phyloP scores from a whole-genome alignment of 2,888 invertebrate species.

The Melanostoma mellinum region DNA sequence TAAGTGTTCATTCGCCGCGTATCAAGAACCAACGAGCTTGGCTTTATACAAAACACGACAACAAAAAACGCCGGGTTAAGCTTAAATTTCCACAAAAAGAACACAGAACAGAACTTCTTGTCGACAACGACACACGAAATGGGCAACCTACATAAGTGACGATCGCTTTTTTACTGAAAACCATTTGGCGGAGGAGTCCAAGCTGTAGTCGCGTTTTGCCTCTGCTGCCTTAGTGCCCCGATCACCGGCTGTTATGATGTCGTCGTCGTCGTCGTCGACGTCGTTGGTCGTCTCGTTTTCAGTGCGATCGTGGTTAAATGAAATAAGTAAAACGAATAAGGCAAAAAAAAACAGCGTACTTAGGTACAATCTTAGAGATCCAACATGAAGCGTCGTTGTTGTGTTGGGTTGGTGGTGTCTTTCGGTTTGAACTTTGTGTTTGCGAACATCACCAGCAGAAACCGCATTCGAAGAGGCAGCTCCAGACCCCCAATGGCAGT shows the following conservation, averaged over 20 bases:
- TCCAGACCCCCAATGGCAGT: conserved; percentile 50
- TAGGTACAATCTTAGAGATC: conserved; percentile 59
- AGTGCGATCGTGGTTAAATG: conserved; percentile 70
- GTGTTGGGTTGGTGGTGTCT: conserved; percentile 58
- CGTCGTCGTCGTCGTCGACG: conserved; percentile 46
- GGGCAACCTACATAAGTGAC: conserved; percentile 73
- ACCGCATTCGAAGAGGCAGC: conserved; percentile 9
- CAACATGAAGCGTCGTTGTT: conserved; percentile 56
- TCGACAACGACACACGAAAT: conserved; percentile 65
- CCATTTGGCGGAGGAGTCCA: conserved; percentile 72
- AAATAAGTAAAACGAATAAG: conserved; percentile 39
- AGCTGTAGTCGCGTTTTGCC: conserved; percentile 66
- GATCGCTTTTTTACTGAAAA: conserved; percentile 73
- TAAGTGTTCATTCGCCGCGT: conserved; percentile 2
- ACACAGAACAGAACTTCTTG: conserved; percentile 56
- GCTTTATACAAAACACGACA: not conserved
- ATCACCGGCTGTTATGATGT: conserved; percentile 72
- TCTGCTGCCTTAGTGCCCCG: conserved; percentile 72
- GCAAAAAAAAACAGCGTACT: conserved; percentile 45
- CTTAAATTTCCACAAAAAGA: conserved; percentile 38
- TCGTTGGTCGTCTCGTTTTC: conserved; percentile 60
- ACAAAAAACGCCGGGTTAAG: conserved; percentile 59
- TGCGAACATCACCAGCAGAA: conserved; percentile 64
- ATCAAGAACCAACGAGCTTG: conserved; percentile 18
- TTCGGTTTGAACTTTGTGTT: conserved; percentile 68